Evolutionary conservation across 2,797 vertebrate genomes (phyloP), one percentile per base, ranked within the genome.

Genomic region (Malurus splendens): DNA sequence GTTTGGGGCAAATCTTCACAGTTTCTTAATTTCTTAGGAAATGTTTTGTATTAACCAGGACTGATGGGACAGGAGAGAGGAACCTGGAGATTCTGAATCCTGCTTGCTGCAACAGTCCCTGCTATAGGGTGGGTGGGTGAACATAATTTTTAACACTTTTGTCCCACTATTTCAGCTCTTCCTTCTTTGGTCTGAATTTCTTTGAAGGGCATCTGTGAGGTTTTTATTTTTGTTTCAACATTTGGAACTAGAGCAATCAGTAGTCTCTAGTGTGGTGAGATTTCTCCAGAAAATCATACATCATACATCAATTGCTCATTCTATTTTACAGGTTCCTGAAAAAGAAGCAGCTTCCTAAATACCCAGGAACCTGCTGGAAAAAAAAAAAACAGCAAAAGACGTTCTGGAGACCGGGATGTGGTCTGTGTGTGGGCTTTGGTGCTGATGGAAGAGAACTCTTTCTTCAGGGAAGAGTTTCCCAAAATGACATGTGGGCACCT

Each of bases 401-500:
- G 32, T 7, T 2, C 41, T 79, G 45, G 9, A 83, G 50, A 72
- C 19, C 41, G 66, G 18, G 51, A 70, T 55, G 14, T 3, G 7
- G 1, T 48, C 36, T 13, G 8, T 64, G 33, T 16, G 14, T 5
- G 22, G 42, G 2, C 30, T 87, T 79, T 88, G 36, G 12, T 67
- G 42, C 14, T 77, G 33, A 42, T 45, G 42, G 45, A 81, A 14
- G 11, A 75, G 32, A 72, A 83, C 22, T 42, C 22, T 42, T 8
- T 59, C 8, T 78, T 72, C 23, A 48, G 38, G 23, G 24, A 79
- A 73, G 36, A 20, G 7, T 45, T 88, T 54, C 41, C 64, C 54
- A 67, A 59, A 84, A 56, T 1, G 2, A 45, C 0, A 1, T 1
- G 1, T 9, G 39, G 25, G 19, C 24, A 64, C 4, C 33, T 79